Evolutionary conservation across 2,888 invertebrate genomes (phyloP).

Genomic region (Mythimna ferrago): DNA sequence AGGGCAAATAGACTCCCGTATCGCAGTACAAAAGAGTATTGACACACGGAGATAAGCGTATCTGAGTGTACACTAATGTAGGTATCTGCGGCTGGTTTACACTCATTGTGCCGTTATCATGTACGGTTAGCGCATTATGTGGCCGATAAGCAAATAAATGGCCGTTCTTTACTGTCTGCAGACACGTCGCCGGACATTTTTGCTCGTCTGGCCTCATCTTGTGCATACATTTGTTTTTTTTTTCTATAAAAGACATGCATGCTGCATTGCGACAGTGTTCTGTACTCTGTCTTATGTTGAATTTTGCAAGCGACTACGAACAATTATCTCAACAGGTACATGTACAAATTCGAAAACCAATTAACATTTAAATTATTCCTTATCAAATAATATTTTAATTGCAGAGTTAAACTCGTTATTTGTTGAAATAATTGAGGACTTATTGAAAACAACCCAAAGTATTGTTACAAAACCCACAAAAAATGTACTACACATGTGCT

Average conservation of each 20-base stretch:
- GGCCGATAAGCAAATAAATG: constrained; percentile 88
- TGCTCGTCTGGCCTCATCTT: constrained; percentile 59
- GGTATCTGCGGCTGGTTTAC: constrained; percentile 83
- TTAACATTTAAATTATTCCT: constrained; percentile 28
- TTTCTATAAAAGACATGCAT: constrained; percentile 28
- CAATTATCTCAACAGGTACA: constrained; percentile 18
- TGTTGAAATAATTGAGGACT: constrained; percentile 14
- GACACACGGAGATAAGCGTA: constrained; percentile 88
- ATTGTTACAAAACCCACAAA: constrained; percentile 2
- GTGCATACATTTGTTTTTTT: constrained; percentile 43
- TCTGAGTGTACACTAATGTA: constrained; percentile 85
- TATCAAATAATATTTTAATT: constrained; percentile 15
- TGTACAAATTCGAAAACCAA: constrained; percentile 12
- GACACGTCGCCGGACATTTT: constrained; percentile 67
- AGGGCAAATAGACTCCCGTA: constrained; percentile 88
- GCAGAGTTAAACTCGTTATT: constrained; percentile 10
- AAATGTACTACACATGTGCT: constrained; percentile 37
- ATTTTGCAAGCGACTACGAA: constrained; percentile 21
- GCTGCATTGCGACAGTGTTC: constrained; percentile 52
- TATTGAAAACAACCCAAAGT: background rate
- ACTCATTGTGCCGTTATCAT: constrained; percentile 89
- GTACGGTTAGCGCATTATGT: constrained; percentile 86
- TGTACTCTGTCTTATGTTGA: constrained; percentile 29
- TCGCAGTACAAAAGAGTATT: constrained; percentile 90
- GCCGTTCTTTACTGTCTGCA: constrained; percentile 70